Evolutionary conservation across 2,888 invertebrate species (phyloP).

Genomic region (Aphidoletes aphidimyza): DNA sequence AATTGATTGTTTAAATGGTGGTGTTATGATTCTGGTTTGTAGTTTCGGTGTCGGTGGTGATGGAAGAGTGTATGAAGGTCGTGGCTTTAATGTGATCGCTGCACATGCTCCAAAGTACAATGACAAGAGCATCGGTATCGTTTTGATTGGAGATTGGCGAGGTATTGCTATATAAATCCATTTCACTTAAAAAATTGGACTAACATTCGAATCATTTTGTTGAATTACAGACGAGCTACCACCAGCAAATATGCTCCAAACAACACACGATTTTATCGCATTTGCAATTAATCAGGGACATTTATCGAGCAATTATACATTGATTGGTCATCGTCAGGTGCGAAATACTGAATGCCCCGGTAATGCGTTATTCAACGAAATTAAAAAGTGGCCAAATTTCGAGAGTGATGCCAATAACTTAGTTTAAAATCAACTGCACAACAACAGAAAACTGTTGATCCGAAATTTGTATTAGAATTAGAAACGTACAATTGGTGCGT

Average conservation of each 20-base stretch:
- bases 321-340: constrained; percentile 75
- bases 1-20: background rate
- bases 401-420: background rate
- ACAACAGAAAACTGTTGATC: background rate
- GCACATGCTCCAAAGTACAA: constrained; percentile 79
- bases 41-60: constrained; percentile 81
- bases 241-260: constrained; percentile 70
- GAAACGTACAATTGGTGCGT: too few relatives aligned
- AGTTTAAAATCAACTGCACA: background rate
- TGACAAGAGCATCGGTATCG: constrained; percentile 75
- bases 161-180: constrained; percentile 65
- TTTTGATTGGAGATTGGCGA: constrained; percentile 78
- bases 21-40: constrained; percentile 60
- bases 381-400: constrained; percentile 73
- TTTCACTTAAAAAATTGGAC: background rate
- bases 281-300: constrained; percentile 73
- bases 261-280: constrained; percentile 71
- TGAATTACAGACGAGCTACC: constrained; percentile 69
- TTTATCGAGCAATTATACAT: constrained; percentile 70
- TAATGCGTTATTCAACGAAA: constrained; percentile 70
- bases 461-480: too few relatives aligned
- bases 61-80: constrained; percentile 75
- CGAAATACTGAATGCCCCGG: constrained; percentile 77
- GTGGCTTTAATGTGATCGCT: constrained; percentile 76
- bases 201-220: background rate